Evolutionary conservation across 2,113 vertebrate species (phyloP).

Genomic region (Microtus montanus): DNA sequence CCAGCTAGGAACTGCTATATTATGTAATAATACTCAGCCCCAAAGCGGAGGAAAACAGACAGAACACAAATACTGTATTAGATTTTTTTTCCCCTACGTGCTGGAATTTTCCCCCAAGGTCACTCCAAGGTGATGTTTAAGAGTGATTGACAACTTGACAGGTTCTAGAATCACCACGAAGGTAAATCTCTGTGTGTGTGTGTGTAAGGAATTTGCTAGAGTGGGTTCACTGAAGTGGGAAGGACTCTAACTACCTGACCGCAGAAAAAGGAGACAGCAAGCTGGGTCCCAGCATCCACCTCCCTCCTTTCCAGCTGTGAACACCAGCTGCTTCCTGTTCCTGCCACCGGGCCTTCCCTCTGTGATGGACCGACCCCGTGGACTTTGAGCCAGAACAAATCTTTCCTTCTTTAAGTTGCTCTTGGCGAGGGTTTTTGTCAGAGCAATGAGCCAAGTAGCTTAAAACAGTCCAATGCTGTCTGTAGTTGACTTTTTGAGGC

Average conservation of each 20-base stretch:
- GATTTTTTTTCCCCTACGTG: not conserved
- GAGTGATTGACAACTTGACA: not conserved
- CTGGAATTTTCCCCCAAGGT: conserved; percentile 22
- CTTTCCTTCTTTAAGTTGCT: not conserved
- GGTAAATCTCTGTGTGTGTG: not conserved
- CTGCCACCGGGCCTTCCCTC: not conserved
- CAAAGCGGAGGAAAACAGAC: not conserved
- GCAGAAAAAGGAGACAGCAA: not conserved
- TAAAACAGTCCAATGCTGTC: too few species aligned
- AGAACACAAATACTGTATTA: not conserved
- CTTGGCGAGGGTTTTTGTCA: not conserved
- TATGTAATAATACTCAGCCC: conserved; percentile 12
- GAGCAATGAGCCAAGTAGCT: too few species aligned
- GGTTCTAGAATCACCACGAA: not conserved
- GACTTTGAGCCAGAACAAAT: not conserved
- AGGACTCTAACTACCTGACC: not conserved
- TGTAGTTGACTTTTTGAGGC: not conserved
- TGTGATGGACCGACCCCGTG: too few species aligned
- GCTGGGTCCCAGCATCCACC: not conserved
- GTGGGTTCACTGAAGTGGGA: not conserved
- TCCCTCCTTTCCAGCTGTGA: not conserved
- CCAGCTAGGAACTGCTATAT: not conserved
- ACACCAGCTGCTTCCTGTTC: not conserved
- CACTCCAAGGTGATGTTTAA: not conserved
- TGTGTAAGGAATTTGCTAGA: not conserved